These are phyloP conservation scores for Chaenogobius annularis DNA, from an alignment of 2,113 vertebrate species.

Conservation along the genomic window DNA sequence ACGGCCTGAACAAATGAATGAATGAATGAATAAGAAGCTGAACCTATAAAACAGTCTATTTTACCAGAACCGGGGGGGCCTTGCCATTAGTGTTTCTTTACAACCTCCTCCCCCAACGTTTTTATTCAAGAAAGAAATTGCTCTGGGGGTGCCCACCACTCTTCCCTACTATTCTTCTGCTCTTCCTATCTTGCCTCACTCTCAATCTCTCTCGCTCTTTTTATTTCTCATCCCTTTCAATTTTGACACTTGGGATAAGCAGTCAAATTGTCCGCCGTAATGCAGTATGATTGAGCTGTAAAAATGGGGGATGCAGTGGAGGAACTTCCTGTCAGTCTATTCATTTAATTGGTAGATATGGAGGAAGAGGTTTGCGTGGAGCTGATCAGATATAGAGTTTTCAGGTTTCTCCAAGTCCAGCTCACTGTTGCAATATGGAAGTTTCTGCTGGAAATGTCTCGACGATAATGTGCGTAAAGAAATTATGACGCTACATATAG, in stretches of 20 bases:
- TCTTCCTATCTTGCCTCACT: constrained; percentile 64
- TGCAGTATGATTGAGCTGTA: constrained; percentile 99
- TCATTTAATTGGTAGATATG: constrained; percentile 95
- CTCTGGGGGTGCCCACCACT: constrained; percentile 76
- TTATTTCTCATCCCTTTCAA: constrained; percentile 96
- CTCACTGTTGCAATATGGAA: background rate
- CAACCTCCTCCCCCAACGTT: constrained; percentile 50
- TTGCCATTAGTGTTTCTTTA: constrained; percentile 90
- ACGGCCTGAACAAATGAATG: constrained; percentile 75
- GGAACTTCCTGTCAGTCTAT: constrained; percentile 75
- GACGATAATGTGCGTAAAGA: background rate
- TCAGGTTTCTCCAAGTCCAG: constrained; percentile 69
- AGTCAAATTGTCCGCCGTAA: constrained; percentile 80
- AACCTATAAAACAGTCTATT: constrained; percentile 87
- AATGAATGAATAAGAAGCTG: constrained; percentile 82
- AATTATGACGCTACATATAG: background rate
- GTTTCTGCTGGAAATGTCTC: background rate
- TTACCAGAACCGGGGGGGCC: constrained; percentile 90
- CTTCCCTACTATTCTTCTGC: constrained; percentile 85
- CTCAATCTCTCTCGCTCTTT: constrained; percentile 76
- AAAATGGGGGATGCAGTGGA: constrained; percentile 77
- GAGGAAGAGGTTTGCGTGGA: constrained; percentile 48
- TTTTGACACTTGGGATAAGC: constrained; percentile 97
- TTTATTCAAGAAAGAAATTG: constrained; percentile 89
- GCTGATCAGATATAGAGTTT: constrained; percentile 33